Conservation (phyloP, 2,113 vertebrate genomes). For the Fregetta grallaria region DNA sequence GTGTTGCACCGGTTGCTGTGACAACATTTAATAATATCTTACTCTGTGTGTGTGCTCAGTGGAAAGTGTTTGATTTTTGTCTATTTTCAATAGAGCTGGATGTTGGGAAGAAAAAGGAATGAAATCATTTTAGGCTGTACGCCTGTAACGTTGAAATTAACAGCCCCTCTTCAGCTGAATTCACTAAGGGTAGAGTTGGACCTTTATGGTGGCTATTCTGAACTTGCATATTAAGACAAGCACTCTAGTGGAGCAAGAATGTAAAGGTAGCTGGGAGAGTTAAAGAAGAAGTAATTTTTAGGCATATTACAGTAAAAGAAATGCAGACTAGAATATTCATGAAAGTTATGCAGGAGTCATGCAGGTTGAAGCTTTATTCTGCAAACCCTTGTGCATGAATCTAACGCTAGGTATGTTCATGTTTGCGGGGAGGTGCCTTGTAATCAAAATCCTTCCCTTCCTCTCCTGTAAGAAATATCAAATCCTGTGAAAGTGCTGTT, state of each 20-base stretch:
- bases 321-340: not conserved
- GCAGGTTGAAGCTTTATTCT: not conserved
- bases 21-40: slow-evolving; percentile 67
- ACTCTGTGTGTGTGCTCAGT: slow-evolving; percentile 8
- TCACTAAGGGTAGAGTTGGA: not conserved
- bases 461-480: not conserved
- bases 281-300: not conserved
- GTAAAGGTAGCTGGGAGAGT: not conserved
- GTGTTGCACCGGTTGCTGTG: slow-evolving; percentile 67
- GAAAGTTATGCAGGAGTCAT: not conserved
- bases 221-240: not conserved
- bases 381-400: accelerated
- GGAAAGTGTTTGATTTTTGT: slow-evolving; percentile 32
- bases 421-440: not conserved
- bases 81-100: slow-evolving; percentile 4
- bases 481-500: not conserved
- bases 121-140: not conserved
- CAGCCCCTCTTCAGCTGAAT: not conserved
- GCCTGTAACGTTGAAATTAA: not conserved
- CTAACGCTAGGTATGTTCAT: not conserved
- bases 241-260: not conserved
- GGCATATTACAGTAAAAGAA: not conserved
- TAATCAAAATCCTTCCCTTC: not conserved
- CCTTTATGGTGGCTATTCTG: not conserved
- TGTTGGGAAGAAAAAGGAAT: not conserved